Conservation (phyloP, 2,113 vertebrate species). For the Oryzias celebensis region DNA sequence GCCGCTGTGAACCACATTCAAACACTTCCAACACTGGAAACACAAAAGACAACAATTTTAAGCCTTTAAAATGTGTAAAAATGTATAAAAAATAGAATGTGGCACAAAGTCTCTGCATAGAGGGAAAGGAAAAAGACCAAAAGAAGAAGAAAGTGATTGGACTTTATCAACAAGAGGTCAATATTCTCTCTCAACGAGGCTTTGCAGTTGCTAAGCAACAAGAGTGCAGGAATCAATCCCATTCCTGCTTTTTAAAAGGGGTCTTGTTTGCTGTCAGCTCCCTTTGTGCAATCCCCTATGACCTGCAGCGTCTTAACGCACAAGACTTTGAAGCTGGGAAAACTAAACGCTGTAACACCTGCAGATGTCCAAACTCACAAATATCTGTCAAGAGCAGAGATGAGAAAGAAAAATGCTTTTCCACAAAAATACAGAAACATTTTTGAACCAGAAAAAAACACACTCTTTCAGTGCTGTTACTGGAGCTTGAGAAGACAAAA, state of each 20-base stretch:
- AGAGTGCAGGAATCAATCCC: slow-evolving; percentile 65
- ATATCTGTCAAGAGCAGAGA: background rate
- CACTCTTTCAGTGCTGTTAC: background rate
- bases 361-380: background rate
- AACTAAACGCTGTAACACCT: slow-evolving; percentile 19
- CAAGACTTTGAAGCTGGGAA: slow-evolving; percentile 25
- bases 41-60: slow-evolving; percentile 1
- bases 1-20: slow-evolving; percentile 25
- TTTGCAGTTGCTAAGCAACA: slow-evolving; percentile 75
- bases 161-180: slow-evolving; percentile 74
- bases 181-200: slow-evolving; percentile 64
- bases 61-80: background rate
- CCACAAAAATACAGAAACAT: background rate
- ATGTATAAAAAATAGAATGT: slow-evolving; percentile 32
- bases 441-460: background rate
- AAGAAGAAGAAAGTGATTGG: slow-evolving; percentile 61
- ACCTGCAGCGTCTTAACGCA: slow-evolving; percentile 35
- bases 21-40: background rate
- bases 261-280: slow-evolving; percentile 57
- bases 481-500: background rate
- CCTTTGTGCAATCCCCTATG: slow-evolving; percentile 45
- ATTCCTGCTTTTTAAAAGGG: slow-evolving; percentile 64
- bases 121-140: slow-evolving; percentile 21
- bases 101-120: slow-evolving; percentile 49
- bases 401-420: background rate